phyloP scores from a whole-genome alignment of 2,888 invertebrate genomes.

The Torymus tubicola region DNA sequence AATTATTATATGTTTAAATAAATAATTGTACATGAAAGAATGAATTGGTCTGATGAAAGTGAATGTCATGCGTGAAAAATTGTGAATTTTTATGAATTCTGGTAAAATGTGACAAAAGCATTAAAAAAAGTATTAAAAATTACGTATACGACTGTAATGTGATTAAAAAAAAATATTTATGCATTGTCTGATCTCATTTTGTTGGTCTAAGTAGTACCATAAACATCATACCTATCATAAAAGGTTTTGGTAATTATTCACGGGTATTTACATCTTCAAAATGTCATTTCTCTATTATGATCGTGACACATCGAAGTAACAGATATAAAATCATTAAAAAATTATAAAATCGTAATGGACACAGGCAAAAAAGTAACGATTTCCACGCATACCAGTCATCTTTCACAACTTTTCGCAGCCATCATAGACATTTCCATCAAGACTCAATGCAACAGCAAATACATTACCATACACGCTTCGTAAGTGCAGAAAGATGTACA shows the following conservation, averaged over 20 bases:
- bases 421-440: slow-evolving; percentile 36
- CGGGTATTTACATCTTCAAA: slow-evolving; percentile 18
- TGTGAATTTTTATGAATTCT: slow-evolving; percentile 13
- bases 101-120: not conserved
- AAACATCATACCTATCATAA: too few species aligned
- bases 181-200: too few species aligned
- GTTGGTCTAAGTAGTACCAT: too few species aligned
- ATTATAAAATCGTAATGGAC: not conserved
- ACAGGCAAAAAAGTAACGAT: not conserved
- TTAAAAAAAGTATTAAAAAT: not conserved
- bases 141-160: not conserved
- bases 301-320: too few species aligned
- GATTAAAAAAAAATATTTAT: too few species aligned
- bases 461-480: slow-evolving; percentile 36
- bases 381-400: slow-evolving; percentile 19
- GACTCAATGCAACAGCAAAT: slow-evolving; percentile 31
- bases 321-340: not conserved
- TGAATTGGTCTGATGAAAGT: slow-evolving; percentile 19
- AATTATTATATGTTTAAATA: slow-evolving; percentile 6
- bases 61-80: slow-evolving; percentile 16
- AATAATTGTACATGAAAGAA: slow-evolving; percentile 24
- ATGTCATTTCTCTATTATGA: not conserved
- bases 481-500: slow-evolving; percentile 22
- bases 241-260: not conserved
- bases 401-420: slow-evolving; percentile 37